A percentile compares a stretch with the other conserved stretches of the same genome.
These are phyloP conservation scores for Syritta pipiens DNA, from an alignment of 2,888 invertebrate species.

Conservation along the genomic window DNA sequence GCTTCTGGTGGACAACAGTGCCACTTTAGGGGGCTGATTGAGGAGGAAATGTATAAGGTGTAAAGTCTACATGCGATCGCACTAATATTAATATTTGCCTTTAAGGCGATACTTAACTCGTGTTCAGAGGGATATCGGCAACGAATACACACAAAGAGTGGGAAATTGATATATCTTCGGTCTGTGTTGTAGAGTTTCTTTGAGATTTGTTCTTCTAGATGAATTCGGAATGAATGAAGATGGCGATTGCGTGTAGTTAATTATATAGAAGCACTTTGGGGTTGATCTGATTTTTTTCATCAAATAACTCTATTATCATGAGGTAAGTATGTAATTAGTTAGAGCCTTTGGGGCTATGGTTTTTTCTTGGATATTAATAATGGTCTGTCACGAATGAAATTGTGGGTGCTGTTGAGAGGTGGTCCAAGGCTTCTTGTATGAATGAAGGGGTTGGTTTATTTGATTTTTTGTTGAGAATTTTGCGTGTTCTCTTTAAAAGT, in stretches of 20 bases:
- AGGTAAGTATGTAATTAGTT: constrained; percentile 45
- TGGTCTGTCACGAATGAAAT: constrained; percentile 15
- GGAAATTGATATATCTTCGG: constrained; percentile 42
- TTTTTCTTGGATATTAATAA: constrained; percentile 15
- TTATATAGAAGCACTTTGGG: constrained; percentile 35
- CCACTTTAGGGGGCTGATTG: constrained; percentile 59
- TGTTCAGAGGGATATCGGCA: constrained; percentile 10
- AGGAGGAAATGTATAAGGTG: constrained; percentile 63
- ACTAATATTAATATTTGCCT: constrained; percentile 66
- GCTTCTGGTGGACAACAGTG: constrained; percentile 44
- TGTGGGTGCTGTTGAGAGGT: neutral
- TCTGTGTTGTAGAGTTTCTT: too few species aligned
- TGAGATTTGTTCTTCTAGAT: neutral
- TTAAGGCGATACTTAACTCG: constrained; percentile 48
- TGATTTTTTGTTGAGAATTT: too few species aligned
- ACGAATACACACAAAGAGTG: too few species aligned
- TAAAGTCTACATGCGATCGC: constrained; percentile 65
- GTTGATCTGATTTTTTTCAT: constrained; percentile 18
- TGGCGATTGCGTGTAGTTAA: constrained; percentile 55
- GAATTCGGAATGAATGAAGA: constrained; percentile 47
- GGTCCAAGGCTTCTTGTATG: too few species aligned
- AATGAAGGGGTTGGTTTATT: too few species aligned
- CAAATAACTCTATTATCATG: constrained; percentile 63
- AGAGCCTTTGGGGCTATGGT: constrained; percentile 17
- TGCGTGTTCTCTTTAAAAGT: too few species aligned